Conservation (phyloP, 2,113 vertebrate genomes). For the Ammospiza nelsoni region DNA sequence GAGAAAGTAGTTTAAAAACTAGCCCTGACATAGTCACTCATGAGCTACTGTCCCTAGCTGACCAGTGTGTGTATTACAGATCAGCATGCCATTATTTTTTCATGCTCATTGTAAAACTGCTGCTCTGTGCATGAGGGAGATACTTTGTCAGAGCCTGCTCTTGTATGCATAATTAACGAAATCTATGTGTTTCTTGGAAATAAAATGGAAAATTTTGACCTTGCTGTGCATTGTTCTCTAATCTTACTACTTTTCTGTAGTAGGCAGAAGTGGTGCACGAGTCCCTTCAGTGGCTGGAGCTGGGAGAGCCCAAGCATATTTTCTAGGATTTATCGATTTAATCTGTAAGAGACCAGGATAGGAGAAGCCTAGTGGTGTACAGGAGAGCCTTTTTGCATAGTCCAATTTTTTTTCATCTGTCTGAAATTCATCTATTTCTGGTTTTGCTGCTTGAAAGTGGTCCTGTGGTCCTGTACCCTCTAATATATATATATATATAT, state of each 20-base stretch:
- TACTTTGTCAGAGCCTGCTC: background rate
- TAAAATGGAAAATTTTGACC: background rate
- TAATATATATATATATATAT: background rate
- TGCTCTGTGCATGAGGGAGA: background rate
- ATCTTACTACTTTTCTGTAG: background rate
- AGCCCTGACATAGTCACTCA: background rate
- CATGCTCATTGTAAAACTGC: background rate
- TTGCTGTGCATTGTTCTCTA: background rate
- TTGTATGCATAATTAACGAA: background rate
- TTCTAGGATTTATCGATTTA: background rate
- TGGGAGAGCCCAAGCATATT: background rate
- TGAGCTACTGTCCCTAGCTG: background rate
- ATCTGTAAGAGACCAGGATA: background rate
- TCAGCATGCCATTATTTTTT: background rate
- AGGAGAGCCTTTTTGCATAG: background rate
- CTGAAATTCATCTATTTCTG: background rate
- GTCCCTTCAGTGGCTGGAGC: background rate
- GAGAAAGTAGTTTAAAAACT: background rate
- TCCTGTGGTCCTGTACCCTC: background rate
- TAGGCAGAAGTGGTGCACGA: accelerated
- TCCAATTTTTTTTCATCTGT: background rate
- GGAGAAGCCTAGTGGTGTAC: background rate
- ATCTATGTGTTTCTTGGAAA: background rate
- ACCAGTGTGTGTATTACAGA: background rate
- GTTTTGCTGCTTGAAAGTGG: background rate